Evolutionary conservation across 2,113 vertebrate species (phyloP).

Genomic region (Stigmatopora argus): DNA sequence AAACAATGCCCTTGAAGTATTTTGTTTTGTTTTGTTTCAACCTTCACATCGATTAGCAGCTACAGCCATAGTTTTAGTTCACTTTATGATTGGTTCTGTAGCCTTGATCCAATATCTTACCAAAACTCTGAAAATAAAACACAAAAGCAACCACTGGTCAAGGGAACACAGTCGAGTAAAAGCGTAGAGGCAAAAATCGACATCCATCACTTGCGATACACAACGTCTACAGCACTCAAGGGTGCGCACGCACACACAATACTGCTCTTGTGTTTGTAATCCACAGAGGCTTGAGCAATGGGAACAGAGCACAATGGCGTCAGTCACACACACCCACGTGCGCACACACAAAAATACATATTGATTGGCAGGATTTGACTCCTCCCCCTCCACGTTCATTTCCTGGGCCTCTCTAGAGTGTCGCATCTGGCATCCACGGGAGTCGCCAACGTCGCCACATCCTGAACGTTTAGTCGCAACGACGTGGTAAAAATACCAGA

Average conservation of each 20-base stretch:
- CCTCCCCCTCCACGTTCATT: constrained; percentile 10
- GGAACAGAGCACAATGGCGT: constrained; percentile 69
- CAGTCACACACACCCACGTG: constrained; percentile 54
- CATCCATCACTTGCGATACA: constrained; percentile 28
- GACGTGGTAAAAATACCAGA: constrained; percentile 16
- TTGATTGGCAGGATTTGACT: constrained; percentile 18
- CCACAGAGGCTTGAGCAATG: constrained; percentile 56
- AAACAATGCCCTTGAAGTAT: too few relatives aligned
- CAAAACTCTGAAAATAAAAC: too few relatives aligned
- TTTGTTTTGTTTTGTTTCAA: too few relatives aligned
- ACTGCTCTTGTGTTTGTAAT: constrained; percentile 71
- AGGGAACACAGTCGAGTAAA: constrained; percentile 43
- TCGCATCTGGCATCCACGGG: constrained; percentile 22
- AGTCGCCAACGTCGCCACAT: constrained; percentile 12
- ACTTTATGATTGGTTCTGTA: background rate
- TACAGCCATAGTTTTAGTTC: background rate
- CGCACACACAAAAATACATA: constrained; percentile 9
- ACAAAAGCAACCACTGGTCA: constrained; percentile 14
- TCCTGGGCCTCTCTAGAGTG: constrained; percentile 15
- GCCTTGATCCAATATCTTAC: too few relatives aligned
- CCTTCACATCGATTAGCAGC: too few relatives aligned
- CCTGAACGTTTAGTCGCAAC: constrained; percentile 20
- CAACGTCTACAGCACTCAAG: constrained; percentile 34
- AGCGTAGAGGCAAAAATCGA: constrained; percentile 30
- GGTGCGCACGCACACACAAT: constrained; percentile 61